Conservation (phyloP, 2,797 vertebrate genomes). For the Smutsia gigantea region DNA sequence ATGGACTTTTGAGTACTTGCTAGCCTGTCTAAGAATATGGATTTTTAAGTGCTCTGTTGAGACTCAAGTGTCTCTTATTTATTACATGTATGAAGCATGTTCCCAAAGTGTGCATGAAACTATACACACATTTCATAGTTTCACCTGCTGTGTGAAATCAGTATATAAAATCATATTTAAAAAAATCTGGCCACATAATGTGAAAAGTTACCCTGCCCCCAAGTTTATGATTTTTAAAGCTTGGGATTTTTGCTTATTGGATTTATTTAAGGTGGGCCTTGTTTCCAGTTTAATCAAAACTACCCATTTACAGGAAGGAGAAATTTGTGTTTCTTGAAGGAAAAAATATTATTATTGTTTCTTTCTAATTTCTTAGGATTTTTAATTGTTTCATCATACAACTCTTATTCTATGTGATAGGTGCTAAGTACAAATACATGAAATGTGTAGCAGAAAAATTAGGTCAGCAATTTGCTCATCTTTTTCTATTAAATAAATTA, state of each 20-base stretch:
- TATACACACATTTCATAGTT: not conserved
- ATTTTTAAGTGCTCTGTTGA: slow-evolving; percentile 21
- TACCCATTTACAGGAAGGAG: not conserved
- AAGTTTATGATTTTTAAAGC: not conserved
- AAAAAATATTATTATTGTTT: not conserved
- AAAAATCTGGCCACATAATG: slow-evolving; percentile 31
- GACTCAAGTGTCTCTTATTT: not conserved
- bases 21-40: slow-evolving; percentile 7
- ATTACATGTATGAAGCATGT: not conserved
- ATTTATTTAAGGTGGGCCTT: not conserved
- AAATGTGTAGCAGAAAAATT: slow-evolving; percentile 45
- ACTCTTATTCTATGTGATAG: slow-evolving; percentile 15
- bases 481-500: slow-evolving; percentile 55
- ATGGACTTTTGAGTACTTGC: not conserved
- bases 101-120: not conserved
- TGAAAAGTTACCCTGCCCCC: not conserved
- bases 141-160: not conserved
- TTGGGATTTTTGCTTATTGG: not conserved
- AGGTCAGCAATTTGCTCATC: slow-evolving; percentile 40
- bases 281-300: not conserved
- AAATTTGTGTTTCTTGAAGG: not conserved
- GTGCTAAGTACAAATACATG: slow-evolving; percentile 6
- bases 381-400: not conserved
- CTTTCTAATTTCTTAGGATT: not conserved
- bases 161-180: not conserved